Evolutionary conservation across 2,113 vertebrate species (phyloP).

Genomic region (Semicossyphus pulcher): DNA sequence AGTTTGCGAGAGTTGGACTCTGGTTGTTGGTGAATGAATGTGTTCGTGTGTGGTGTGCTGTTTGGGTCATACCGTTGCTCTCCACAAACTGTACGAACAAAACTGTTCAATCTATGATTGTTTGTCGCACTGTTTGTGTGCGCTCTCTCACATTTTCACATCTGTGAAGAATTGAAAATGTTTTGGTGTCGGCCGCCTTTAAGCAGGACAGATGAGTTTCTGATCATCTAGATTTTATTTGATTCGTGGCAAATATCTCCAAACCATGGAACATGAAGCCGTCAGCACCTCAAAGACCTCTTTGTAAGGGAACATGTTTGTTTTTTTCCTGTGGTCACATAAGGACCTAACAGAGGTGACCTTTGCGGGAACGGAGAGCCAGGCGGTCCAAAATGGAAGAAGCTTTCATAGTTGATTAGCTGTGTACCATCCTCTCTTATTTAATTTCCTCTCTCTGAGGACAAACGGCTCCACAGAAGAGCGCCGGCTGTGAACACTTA

Average conservation of each 20-base stretch:
- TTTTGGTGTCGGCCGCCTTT: too few relatives aligned
- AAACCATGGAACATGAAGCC: neutral
- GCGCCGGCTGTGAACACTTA: neutral
- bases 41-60: too few relatives aligned
- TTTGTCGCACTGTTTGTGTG: too few relatives aligned
- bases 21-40: too few relatives aligned
- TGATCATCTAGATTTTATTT: too few relatives aligned
- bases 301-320: neutral
- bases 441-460: neutral
- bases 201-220: neutral
- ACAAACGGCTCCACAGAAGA: neutral
- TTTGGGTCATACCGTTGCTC: too few relatives aligned
- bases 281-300: neutral
- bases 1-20: too few relatives aligned
- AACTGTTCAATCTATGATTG: too few relatives aligned
- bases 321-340: neutral
- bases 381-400: neutral
- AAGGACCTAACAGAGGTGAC: neutral
- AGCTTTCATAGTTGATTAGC: neutral
- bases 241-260: neutral
- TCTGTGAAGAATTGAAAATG: too few relatives aligned
- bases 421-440: neutral
- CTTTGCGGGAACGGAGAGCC: neutral
- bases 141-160: too few relatives aligned
- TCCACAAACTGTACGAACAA: too few relatives aligned